phyloP scores from a whole-genome alignment of 2,888 invertebrate species.

The Herminia tarsipennalis region DNA sequence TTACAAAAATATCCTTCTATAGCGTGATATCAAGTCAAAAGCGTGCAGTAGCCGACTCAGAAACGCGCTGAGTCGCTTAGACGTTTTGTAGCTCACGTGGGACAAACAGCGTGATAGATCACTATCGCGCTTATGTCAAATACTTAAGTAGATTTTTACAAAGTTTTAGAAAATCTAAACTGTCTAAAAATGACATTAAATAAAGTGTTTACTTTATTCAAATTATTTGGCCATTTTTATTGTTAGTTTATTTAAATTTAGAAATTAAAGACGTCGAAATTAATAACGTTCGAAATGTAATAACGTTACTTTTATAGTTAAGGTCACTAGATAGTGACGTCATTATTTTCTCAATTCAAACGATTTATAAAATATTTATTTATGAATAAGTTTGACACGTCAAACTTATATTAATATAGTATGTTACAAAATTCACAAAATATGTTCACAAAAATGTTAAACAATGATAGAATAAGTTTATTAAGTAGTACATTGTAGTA shows the following conservation, averaged over 20 bases:
- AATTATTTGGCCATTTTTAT: constrained; percentile 40
- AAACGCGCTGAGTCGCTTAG: constrained; percentile 74
- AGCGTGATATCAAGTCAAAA: constrained; percentile 52
- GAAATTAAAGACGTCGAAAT: too few relatives aligned
- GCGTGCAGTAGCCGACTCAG: constrained; percentile 81
- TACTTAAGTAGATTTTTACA: too few relatives aligned
- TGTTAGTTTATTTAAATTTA: constrained; percentile 13
- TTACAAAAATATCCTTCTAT: not conserved
- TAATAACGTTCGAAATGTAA: too few relatives aligned
- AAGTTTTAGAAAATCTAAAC: constrained; percentile 10
- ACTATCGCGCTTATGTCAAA: constrained; percentile 48
- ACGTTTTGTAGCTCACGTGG: constrained; percentile 61
- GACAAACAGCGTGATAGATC: constrained; percentile 49
- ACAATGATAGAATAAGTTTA: too few relatives aligned
- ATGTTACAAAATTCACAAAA: constrained; percentile 15
- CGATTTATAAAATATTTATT: not conserved
- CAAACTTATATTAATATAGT: not conserved
- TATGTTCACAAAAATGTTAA: too few relatives aligned
- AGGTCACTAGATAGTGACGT: too few relatives aligned
- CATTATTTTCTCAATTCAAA: constrained; percentile 1
- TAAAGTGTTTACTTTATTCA: not conserved
- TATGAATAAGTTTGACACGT: constrained; percentile 7
- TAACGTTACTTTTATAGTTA: too few relatives aligned
- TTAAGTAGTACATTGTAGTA: too few relatives aligned
- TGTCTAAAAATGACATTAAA: not conserved